These are phyloP conservation scores for Epinephelus cyanopodus DNA, from an alignment of 2,113 vertebrate species.

Conservation along the genomic window DNA sequence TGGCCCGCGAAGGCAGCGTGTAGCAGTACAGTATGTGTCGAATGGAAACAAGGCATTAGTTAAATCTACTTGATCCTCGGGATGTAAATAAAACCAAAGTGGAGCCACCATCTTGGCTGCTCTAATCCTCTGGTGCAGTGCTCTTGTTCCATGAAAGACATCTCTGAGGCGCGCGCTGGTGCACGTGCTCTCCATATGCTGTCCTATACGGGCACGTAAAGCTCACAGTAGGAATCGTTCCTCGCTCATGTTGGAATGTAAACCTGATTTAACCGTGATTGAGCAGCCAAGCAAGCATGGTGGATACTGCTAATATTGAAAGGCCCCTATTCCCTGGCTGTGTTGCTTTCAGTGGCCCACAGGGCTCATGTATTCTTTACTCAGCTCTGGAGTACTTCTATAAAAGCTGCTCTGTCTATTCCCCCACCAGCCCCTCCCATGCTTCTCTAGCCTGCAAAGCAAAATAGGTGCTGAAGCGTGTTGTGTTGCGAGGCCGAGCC, in stretches of 20 bases:
- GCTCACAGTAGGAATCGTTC: slow-evolving; percentile 18
- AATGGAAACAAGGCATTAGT: slow-evolving; percentile 64
- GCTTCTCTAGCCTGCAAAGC: slow-evolving; percentile 52
- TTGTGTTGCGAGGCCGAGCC: slow-evolving; percentile 59
- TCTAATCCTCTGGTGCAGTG: slow-evolving; percentile 69
- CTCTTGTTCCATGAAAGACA: slow-evolving; percentile 52
- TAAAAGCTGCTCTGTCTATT: slow-evolving; percentile 78
- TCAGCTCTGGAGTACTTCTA: slow-evolving; percentile 70
- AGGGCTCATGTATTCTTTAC: slow-evolving; percentile 78
- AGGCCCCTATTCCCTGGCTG: slow-evolving; percentile 42
- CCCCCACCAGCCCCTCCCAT: slow-evolving; percentile 53
- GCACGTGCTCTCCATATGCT: slow-evolving; percentile 48
- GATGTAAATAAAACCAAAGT: slow-evolving; percentile 74
- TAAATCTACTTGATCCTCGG: slow-evolving; percentile 68
- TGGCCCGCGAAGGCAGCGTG: neutral
- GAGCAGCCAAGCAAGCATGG: slow-evolving; percentile 57
- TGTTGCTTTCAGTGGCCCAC: slow-evolving; percentile 66
- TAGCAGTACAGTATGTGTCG: slow-evolving; percentile 33
- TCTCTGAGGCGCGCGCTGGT: slow-evolving; percentile 31
- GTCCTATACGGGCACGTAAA: slow-evolving; percentile 10
- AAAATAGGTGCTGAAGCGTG: slow-evolving; percentile 69
- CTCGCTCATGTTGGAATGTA: slow-evolving; percentile 31
- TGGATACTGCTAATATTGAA: slow-evolving; percentile 54
- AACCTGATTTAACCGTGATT: slow-evolving; percentile 58
- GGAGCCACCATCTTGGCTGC: slow-evolving; percentile 58